These are phyloP conservation scores for Sparidentex hasta DNA, from an alignment of 2,797 vertebrate species.

Conservation along the genomic window DNA sequence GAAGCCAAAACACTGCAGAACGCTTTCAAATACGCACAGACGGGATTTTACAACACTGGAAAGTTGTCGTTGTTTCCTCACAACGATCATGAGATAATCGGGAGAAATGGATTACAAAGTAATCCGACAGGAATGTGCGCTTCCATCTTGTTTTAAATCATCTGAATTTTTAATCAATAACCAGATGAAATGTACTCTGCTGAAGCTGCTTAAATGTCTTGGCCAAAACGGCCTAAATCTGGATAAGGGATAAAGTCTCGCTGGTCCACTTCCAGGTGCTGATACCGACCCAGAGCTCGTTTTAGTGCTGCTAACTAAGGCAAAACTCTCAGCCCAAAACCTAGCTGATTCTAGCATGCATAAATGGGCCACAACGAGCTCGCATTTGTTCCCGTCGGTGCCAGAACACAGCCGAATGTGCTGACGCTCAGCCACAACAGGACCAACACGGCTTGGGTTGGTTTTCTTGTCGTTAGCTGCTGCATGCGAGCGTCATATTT, in stretches of 20 bases:
- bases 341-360: neutral
- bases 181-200: neutral
- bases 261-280: neutral
- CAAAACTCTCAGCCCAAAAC: slow-evolving; percentile 8
- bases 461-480: slow-evolving; percentile 19
- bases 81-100: neutral
- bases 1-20: neutral
- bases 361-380: slow-evolving; percentile 10
- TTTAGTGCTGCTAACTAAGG: slow-evolving; percentile 6
- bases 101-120: neutral
- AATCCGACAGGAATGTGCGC: neutral
- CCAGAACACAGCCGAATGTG: slow-evolving; percentile 18
- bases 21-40: neutral
- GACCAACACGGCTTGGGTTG: neutral
- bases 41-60: neutral
- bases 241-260: slow-evolving; percentile 6
- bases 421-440: slow-evolving; percentile 25
- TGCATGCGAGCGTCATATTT: slow-evolving; percentile 5
- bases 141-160: neutral
- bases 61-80: neutral
- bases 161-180: neutral
- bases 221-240: neutral
- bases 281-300: neutral
- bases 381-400: neutral
- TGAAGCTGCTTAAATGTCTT: neutral